Evolutionary conservation across 92 coral and sea anemone species (phyloP).

Genomic region (Metridium senile): DNA sequence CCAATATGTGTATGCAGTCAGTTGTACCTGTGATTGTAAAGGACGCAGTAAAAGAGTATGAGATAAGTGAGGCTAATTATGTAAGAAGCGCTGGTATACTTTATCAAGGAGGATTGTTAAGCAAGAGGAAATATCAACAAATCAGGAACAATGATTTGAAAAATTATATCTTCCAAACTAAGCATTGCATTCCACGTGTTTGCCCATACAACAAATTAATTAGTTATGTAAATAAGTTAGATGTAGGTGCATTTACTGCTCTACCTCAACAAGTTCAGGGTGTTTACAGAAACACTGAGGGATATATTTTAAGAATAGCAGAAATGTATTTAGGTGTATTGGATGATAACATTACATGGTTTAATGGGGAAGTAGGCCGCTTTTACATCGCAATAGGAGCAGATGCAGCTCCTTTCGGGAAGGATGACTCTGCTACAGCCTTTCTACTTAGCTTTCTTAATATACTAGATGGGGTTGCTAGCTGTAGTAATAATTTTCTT

Average conservation of each 20-base stretch:
- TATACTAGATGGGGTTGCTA: slow-evolving; percentile 34
- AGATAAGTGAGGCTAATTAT: slow-evolving; percentile 19
- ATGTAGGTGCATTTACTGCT: slow-evolving; percentile 11
- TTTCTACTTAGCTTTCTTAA: slow-evolving; percentile 27
- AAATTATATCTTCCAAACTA: not conserved
- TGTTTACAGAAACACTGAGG: slow-evolving; percentile 26
- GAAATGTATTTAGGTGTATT: slow-evolving; percentile 22
- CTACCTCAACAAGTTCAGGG: slow-evolving; percentile 23
- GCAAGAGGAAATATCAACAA: slow-evolving; percentile 40
- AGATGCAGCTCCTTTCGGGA: slow-evolving; percentile 28
- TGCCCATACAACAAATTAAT: slow-evolving; percentile 11
- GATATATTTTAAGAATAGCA: slow-evolving; percentile 22
- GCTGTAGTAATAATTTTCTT: slow-evolving; percentile 23
- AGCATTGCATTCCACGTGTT: slow-evolving; percentile 10
- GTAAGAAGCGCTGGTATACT: slow-evolving; percentile 35
- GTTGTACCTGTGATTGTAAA: slow-evolving; percentile 39
- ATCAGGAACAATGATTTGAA: slow-evolving; percentile 25
- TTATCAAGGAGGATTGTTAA: slow-evolving; percentile 35
- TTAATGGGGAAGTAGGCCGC: slow-evolving; percentile 28
- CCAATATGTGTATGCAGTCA: slow-evolving; percentile 22
- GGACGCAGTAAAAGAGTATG: slow-evolving; percentile 39
- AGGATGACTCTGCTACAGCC: slow-evolving; percentile 31
- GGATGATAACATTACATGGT: slow-evolving; percentile 20
- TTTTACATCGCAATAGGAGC: slow-evolving; percentile 26
- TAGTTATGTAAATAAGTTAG: not conserved